A percentile compares a stretch with the other conserved stretches of the same genome.
Evolutionary conservation across 2,888 invertebrate genomes (phyloP).

Genomic region (Caenorhabditis sp.): DNA sequence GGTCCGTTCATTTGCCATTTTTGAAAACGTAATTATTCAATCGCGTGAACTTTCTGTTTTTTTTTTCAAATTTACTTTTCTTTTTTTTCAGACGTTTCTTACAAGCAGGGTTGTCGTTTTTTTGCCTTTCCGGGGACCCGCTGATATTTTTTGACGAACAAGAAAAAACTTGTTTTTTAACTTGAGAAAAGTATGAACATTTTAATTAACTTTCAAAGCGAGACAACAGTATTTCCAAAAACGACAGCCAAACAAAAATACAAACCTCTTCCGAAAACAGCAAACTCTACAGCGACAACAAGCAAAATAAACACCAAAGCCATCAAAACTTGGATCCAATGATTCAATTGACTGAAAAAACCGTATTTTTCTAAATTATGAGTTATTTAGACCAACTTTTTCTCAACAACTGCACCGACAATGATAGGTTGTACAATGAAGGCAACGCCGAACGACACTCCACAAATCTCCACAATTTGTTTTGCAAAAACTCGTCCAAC

Average conservation of each 20-base stretch:
- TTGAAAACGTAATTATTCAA: no score
- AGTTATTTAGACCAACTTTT: slow-evolving; percentile 47
- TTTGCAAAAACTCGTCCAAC: slow-evolving; percentile 62
- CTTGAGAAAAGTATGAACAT: no score
- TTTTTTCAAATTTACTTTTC: no score
- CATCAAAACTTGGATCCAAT: slow-evolving; percentile 58
- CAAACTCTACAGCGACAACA: slow-evolving; percentile 53
- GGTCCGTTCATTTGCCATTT: no score
- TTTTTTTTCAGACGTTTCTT: no score
- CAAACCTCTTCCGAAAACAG: slow-evolving; percentile 56
- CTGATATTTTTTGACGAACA: no score
- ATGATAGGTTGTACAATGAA: slow-evolving; percentile 49
- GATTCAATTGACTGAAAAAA: slow-evolving; percentile 46
- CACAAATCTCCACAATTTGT: slow-evolving; percentile 54
- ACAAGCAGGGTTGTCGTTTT: no score
- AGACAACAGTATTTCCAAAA: no score
- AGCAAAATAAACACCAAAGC: slow-evolving; percentile 46
- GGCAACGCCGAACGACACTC: slow-evolving; percentile 55
- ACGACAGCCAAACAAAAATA: slow-evolving; percentile 1
- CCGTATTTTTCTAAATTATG: neutral
- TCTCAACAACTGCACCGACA: slow-evolving; percentile 37
- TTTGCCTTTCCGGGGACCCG: no score
- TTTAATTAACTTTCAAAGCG: no score
- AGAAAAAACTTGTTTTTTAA: no score
- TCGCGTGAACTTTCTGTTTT: no score